phyloP scores from a whole-genome alignment of 1,140 invertebrate genomes.

The Brachionus asplanchnoidis region DNA sequence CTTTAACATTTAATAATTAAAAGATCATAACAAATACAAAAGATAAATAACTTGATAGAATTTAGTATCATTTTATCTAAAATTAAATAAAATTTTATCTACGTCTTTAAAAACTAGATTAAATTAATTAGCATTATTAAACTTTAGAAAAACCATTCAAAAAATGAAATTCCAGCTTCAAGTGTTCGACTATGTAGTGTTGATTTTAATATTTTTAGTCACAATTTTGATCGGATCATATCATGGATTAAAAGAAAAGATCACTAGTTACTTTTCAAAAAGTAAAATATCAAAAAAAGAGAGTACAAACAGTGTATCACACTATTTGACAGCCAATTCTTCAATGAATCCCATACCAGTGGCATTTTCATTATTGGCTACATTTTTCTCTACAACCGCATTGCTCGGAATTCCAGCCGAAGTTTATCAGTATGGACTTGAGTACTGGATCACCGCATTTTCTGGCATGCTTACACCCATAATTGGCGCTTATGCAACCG shows the following conservation, averaged over 20 bases:
- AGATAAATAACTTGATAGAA: not conserved
- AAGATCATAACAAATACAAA: not conserved
- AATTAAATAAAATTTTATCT: not conserved
- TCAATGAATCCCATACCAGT: constrained; percentile 65
- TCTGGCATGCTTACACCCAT: not conserved
- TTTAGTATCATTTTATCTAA: not conserved
- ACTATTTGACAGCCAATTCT: constrained; percentile 25
- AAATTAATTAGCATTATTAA: not conserved
- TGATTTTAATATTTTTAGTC: constrained; percentile 1
- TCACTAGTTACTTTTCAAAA: not conserved
- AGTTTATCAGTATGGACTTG: constrained; percentile 64
- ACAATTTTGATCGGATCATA: constrained; percentile 23
- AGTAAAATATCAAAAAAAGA: not conserved
- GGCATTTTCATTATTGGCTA: constrained; percentile 79
- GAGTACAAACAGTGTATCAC: not conserved
- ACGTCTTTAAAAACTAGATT: not conserved
- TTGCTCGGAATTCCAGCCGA: constrained; percentile 65
- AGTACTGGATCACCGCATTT: constrained; percentile 63
- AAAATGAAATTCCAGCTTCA: constrained; percentile 9
- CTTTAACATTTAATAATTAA: not conserved
- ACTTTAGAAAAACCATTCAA: not conserved
- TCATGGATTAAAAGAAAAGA: not conserved
- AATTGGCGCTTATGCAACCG: not conserved
- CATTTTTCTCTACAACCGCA: constrained; percentile 88
- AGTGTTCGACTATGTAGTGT: not conserved